A percentile compares a stretch with the other conserved stretches of the same genome.
phyloP scores from a whole-genome alignment of 1,140 invertebrate genomes.

The Platyscapa corneri region DNA sequence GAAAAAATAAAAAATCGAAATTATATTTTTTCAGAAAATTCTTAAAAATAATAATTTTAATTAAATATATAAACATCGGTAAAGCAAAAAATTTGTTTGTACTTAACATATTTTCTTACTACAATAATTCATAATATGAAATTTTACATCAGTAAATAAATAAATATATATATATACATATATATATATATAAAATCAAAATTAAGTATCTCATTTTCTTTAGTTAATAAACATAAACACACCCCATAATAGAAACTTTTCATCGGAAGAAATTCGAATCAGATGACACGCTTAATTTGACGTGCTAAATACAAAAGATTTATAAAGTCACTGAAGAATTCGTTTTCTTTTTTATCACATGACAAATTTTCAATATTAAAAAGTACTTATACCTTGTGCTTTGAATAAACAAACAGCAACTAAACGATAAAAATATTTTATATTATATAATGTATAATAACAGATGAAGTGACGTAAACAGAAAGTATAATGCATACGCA shows the following conservation, averaged over 20 bases:
- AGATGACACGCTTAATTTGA: background rate
- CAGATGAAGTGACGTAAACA: background rate
- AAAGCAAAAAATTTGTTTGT: background rate
- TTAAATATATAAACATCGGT: background rate
- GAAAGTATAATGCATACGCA: no score
- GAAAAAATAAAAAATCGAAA: background rate
- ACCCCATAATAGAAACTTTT: background rate
- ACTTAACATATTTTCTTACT: background rate
- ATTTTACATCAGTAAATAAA: conserved; percentile 3
- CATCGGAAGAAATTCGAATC: background rate
- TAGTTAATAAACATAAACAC: background rate
- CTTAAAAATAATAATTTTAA: background rate
- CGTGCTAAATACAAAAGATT: background rate
- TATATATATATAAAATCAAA: no score
- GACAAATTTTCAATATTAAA: no score
- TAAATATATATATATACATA: no score
- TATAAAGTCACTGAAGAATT: background rate
- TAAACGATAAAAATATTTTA: no score
- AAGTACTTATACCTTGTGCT: no score
- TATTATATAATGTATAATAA: no score
- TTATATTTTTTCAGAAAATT: background rate
- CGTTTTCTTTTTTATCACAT: background rate
- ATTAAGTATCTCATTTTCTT: background rate
- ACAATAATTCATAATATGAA: background rate
- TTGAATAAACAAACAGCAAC: no score